These are phyloP conservation scores for Anolis sagrei DNA, from an alignment of 2,113 vertebrate species.

Conservation along the genomic window DNA sequence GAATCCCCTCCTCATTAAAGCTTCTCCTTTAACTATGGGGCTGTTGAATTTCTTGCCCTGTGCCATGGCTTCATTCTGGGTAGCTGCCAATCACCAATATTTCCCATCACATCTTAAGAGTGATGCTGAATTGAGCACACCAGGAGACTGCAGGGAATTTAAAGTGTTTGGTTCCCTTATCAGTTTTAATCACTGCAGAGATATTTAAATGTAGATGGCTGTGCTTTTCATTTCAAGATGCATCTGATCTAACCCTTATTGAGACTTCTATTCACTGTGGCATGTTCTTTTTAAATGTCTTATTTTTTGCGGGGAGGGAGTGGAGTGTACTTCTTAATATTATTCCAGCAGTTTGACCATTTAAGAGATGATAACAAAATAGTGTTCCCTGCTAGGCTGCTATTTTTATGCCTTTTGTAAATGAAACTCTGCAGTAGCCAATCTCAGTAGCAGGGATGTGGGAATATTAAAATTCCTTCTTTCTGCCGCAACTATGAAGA, in stretches of 20 bases:
- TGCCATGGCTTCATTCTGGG: background rate
- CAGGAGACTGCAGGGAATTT: background rate
- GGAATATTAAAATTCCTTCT: constrained; percentile 26
- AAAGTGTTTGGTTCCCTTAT: background rate
- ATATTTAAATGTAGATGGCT: background rate
- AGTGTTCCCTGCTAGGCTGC: constrained; percentile 11
- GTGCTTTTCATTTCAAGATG: constrained; percentile 1
- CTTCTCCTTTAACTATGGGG: background rate
- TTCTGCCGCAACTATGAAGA: constrained; percentile 15
- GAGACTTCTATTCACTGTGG: constrained; percentile 30
- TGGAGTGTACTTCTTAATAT: constrained; percentile 6
- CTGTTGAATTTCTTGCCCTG: background rate
- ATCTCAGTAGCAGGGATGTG: constrained; percentile 25
- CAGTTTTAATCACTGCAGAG: background rate
- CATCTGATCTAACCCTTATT: constrained; percentile 29
- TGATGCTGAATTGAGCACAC: background rate
- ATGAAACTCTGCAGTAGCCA: constrained; percentile 33
- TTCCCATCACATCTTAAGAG: background rate
- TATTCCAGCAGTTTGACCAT: constrained; percentile 34
- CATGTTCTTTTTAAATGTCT: constrained; percentile 10
- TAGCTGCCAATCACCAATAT: background rate
- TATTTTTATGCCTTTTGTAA: constrained; percentile 34
- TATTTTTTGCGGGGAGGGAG: background rate
- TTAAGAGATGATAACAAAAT: constrained; percentile 39
- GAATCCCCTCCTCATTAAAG: background rate